phyloP scores from a whole-genome alignment of 2,888 invertebrate genomes.

The Drepana falcataria region DNA sequence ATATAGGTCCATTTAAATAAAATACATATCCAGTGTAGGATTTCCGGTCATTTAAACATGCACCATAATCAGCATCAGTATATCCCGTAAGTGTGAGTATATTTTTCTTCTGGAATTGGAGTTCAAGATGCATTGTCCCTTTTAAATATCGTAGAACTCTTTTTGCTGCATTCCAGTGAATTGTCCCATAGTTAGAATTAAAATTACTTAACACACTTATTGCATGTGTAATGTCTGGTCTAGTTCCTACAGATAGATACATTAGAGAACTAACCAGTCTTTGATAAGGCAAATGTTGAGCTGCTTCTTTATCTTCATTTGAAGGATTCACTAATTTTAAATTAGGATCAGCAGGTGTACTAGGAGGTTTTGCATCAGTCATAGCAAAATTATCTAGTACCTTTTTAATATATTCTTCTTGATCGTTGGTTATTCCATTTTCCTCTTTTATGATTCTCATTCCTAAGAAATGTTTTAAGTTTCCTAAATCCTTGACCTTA shows the following conservation, averaged over 20 bases:
- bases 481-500: slow-evolving; percentile 2
- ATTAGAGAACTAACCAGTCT: not conserved
- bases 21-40: no score
- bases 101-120: no score
- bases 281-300: not conserved
- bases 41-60: no score
- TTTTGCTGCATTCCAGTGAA: not conserved
- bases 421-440: not conserved
- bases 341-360: not conserved
- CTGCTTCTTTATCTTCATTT: not conserved
- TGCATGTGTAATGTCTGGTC: not conserved
- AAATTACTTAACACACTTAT: not conserved
- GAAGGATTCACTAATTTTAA: not conserved
- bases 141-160: not conserved
- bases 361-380: not conserved
- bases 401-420: slow-evolving; percentile 1
- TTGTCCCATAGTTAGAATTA: not conserved
- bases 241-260: not conserved
- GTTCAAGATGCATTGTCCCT: not conserved
- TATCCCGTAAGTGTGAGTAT: no score
- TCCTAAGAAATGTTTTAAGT: not conserved
- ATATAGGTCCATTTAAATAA: no score
- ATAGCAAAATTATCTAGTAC: not conserved
- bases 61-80: slow-evolving; percentile 5
- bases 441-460: not conserved